A percentile compares a stretch with the other conserved stretches of the same genome.
phyloP scores from a whole-genome alignment of 2,888 invertebrate genomes.

The Tachystola acroxantha region DNA sequence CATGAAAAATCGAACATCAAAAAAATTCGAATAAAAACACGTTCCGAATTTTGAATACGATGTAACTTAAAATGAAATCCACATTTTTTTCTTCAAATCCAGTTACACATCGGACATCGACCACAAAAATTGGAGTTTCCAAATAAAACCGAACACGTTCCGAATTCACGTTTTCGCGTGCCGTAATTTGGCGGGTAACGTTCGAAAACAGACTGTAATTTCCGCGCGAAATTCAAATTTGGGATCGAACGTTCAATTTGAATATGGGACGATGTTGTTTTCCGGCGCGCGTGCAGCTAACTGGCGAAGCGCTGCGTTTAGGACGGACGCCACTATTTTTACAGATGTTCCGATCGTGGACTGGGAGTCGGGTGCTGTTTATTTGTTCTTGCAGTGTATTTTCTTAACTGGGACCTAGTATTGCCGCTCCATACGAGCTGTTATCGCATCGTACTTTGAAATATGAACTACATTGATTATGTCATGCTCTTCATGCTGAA shows the following conservation, averaged over 20 bases:
- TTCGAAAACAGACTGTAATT: conserved; percentile 16
- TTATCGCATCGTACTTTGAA: too few species aligned
- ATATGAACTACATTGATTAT: too few species aligned
- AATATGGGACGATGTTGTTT: conserved; percentile 30
- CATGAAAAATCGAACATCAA: too few species aligned
- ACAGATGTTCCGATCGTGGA: conserved; percentile 29
- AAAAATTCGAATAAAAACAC: too few species aligned
- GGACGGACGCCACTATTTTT: conserved; percentile 44
- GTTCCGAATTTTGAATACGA: too few species aligned
- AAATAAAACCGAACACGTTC: not conserved
- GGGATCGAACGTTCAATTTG: conserved; percentile 15
- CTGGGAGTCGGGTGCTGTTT: conserved; percentile 17
- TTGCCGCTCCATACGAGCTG: too few species aligned
- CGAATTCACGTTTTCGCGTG: not conserved
- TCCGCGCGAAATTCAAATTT: conserved; percentile 12
- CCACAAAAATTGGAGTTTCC: not conserved
- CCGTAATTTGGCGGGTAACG: not conserved
- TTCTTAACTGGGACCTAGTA: too few species aligned
- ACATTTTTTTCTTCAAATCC: not conserved
- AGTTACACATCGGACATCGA: conserved; percentile 5
- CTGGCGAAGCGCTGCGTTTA: conserved; percentile 30
- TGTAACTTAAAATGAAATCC: not conserved
- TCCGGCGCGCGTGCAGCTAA: conserved; percentile 36
- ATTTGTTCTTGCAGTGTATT: too few species aligned
- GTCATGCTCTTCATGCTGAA: too few species aligned